Evolutionary conservation across 2,888 invertebrate genomes (phyloP).

Genomic region (Drosophila tanythrix): DNA sequence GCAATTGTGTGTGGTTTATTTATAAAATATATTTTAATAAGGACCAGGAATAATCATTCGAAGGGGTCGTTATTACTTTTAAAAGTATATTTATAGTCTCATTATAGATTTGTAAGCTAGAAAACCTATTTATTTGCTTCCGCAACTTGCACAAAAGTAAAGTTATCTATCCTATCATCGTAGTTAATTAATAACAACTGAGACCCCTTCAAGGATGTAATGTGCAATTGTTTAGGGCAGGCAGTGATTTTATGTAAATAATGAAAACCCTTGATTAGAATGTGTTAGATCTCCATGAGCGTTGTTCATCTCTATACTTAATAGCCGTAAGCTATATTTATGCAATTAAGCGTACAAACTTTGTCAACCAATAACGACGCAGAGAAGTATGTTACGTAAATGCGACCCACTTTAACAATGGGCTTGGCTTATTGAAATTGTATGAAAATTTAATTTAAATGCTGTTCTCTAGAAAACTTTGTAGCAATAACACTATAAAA

Average conservation of each 20-base stretch:
- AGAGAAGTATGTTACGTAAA: constrained; percentile 51
- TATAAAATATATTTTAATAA: not conserved
- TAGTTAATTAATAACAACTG: not conserved
- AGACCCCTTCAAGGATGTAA: not conserved
- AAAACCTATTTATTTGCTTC: not conserved
- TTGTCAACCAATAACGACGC: constrained; percentile 45
- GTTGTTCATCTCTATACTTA: constrained; percentile 43
- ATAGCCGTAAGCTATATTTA: constrained; percentile 63
- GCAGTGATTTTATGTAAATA: not conserved
- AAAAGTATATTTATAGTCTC: not conserved
- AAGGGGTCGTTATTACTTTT: not conserved
- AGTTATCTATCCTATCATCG: too few species aligned
- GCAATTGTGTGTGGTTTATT: not conserved
- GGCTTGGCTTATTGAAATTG: not conserved
- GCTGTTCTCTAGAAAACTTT: not conserved
- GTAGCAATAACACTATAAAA: not conserved
- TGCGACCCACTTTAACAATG: constrained; percentile 34
- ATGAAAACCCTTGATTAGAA: constrained; percentile 11
- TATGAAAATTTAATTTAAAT: not conserved
- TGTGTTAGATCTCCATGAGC: constrained; percentile 4
- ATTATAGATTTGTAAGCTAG: not conserved
- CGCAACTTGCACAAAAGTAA: not conserved
- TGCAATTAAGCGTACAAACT: constrained; percentile 68
- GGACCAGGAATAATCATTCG: not conserved
- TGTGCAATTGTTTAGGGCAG: not conserved